These are phyloP conservation scores for Myrmecobius fasciatus DNA, from an alignment of 2,113 vertebrate genomes.

Conservation along the genomic window DNA sequence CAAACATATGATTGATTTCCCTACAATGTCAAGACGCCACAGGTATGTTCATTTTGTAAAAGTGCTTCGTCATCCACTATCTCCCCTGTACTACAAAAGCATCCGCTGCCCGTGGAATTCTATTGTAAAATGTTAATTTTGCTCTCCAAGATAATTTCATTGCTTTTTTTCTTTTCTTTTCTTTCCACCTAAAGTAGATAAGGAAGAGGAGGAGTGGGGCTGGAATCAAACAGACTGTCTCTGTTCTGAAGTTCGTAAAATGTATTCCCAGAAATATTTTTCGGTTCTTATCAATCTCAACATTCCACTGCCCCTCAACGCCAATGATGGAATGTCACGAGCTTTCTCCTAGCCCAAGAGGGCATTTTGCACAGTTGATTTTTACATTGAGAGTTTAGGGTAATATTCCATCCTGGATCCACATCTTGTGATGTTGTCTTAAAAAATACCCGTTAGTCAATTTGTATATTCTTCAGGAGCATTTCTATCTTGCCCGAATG, in stretches of 20 bases:
- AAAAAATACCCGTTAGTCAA: constrained; percentile 22
- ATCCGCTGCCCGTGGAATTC: constrained; percentile 71
- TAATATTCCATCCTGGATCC: not conserved
- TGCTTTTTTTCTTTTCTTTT: not conserved
- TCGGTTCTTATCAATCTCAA: constrained; percentile 76
- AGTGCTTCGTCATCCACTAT: constrained; percentile 76
- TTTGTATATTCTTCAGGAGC: not conserved
- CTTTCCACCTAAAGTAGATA: constrained; percentile 71
- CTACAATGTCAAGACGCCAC: constrained; percentile 72
- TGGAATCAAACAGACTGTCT: constrained; percentile 79
- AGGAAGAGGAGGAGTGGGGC: constrained; percentile 73
- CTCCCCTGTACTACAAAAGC: constrained; percentile 62
- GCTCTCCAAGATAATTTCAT: constrained; percentile 66
- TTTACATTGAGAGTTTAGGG: constrained; percentile 51
- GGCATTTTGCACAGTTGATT: constrained; percentile 44
- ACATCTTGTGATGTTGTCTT: not conserved
- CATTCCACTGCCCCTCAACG: constrained; percentile 76
- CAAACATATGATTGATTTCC: constrained; percentile 76
- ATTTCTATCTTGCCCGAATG: not conserved
- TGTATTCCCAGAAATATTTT: constrained; percentile 82
- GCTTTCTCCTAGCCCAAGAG: constrained; percentile 56
- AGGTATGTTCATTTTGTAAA: constrained; percentile 63
- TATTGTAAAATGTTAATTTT: constrained; percentile 80
- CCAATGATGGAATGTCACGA: constrained; percentile 65
- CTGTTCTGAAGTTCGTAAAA: constrained; percentile 79